Percentiles rank a stretch among this genome's conserved stretches.
These are phyloP conservation scores for Tipula helvola DNA, from an alignment of 2,888 invertebrate genomes.

Conservation along the genomic window DNA sequence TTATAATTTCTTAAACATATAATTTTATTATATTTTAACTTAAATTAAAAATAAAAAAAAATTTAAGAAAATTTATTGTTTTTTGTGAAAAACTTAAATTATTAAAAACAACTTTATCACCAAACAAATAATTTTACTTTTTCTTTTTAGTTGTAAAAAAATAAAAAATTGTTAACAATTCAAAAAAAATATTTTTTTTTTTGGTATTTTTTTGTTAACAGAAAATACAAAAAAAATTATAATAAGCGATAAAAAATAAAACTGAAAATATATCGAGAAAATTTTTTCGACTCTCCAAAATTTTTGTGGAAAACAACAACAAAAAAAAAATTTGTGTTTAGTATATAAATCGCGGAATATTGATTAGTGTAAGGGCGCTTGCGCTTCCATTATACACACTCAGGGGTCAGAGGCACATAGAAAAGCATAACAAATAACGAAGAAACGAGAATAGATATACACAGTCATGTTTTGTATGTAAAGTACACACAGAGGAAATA, in stretches of 20 bases:
- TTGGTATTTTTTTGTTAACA: not conserved
- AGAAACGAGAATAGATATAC: not conserved
- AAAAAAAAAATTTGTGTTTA: not conserved
- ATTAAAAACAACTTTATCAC: not conserved
- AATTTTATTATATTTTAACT: not conserved
- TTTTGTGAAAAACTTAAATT: not conserved
- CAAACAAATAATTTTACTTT: constrained; percentile 1
- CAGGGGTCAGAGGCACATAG: not conserved
- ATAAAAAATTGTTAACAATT: not conserved
- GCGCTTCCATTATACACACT: not conserved
- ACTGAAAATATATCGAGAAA: not conserved
- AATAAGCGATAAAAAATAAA: not conserved
- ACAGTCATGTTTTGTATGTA: not conserved
- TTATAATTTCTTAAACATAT: not conserved
- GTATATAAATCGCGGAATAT: not conserved
- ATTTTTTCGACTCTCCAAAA: not conserved
- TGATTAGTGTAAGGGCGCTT: not conserved
- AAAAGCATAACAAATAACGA: not conserved
- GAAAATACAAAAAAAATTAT: not conserved
- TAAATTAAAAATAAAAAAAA: not conserved
- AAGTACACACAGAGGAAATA: not conserved
- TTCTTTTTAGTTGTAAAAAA: not conserved
- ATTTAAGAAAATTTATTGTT: not conserved
- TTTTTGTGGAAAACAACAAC: not conserved
- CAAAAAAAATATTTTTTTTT: not conserved